Evolutionary conservation across 2,888 invertebrate genomes (phyloP).

Genomic region (Drosophila antonietae): DNA sequence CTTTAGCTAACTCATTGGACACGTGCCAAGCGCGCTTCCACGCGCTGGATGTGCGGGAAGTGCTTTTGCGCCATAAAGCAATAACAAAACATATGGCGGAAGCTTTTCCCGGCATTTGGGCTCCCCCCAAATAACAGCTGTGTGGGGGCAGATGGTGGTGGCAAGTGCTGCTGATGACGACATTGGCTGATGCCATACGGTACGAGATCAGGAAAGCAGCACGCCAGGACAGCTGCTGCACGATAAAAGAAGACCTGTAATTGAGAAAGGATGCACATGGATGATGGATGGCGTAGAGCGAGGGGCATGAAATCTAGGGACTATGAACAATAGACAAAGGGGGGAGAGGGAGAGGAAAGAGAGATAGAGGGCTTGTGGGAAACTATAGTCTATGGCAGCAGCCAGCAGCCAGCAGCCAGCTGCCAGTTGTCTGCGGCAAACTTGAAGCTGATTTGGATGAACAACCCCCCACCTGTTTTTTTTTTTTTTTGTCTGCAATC

Average conservation of each 20-base stretch:
- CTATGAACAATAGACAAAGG: background rate
- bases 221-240: slow-evolving; percentile 41
- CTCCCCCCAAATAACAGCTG: slow-evolving; percentile 53
- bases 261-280: slow-evolving; percentile 9
- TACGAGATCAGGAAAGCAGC: slow-evolving; percentile 25
- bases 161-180: slow-evolving; percentile 36
- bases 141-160: slow-evolving; percentile 44
- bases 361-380: background rate
- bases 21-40: slow-evolving; percentile 68
- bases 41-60: slow-evolving; percentile 39
- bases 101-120: slow-evolving; percentile 53
- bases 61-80: slow-evolving; percentile 48
- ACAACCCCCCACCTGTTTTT: background rate
- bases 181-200: slow-evolving; percentile 28
- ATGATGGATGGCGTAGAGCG: background rate
- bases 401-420: slow-evolving; percentile 13
- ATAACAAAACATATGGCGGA: slow-evolving; percentile 65
- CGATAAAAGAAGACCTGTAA: slow-evolving; percentile 22
- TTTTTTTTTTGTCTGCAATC: slow-evolving; percentile 17
- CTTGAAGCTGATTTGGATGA: slow-evolving; percentile 28
- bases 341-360: background rate
- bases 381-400: slow-evolving; percentile 6
- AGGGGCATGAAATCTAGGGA: background rate
- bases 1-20: slow-evolving; percentile 51
- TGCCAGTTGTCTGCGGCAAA: slow-evolving; percentile 34